Percentiles rank a stretch among this genome's conserved stretches.
These are phyloP conservation scores for Cladopsammia gracilis DNA, from an alignment of 64 coral and sea anemone genomes.

Conservation along the genomic window DNA sequence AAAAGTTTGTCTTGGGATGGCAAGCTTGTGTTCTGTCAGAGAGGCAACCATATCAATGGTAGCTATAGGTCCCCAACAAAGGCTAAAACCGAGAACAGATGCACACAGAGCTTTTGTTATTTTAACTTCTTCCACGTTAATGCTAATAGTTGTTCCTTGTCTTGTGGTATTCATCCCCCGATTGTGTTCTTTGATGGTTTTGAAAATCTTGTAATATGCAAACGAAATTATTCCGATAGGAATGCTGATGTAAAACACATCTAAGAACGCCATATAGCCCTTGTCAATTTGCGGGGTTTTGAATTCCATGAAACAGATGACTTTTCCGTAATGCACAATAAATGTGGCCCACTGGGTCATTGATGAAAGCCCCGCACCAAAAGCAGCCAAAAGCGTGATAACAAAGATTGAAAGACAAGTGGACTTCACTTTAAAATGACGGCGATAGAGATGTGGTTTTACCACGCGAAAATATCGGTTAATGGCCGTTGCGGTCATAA, in stretches of 20 bases:
- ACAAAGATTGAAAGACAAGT: slow-evolving; percentile 13
- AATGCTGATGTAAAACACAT: slow-evolving; percentile 36
- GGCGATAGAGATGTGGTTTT: slow-evolving; percentile 36
- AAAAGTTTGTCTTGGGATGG: slow-evolving; percentile 35
- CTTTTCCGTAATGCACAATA: slow-evolving; percentile 69
- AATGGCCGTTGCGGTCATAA: slow-evolving; percentile 75
- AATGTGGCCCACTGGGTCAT: slow-evolving; percentile 22
- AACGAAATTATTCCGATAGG: slow-evolving; percentile 60
- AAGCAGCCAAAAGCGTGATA: slow-evolving; percentile 21
- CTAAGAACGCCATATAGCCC: slow-evolving; percentile 58
- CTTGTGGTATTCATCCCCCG: background rate
- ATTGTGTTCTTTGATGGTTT: slow-evolving; percentile 47
- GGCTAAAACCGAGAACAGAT: slow-evolving; percentile 56
- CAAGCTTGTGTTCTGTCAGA: slow-evolving; percentile 6
- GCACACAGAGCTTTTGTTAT: slow-evolving; percentile 68
- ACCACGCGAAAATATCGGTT: slow-evolving; percentile 80
- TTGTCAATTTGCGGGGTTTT: slow-evolving; percentile 16
- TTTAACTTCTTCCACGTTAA: slow-evolving; percentile 67
- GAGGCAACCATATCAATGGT: slow-evolving; percentile 66
- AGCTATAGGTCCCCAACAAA: slow-evolving; percentile 74
- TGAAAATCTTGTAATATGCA: slow-evolving; percentile 68
- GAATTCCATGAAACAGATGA: slow-evolving; percentile 63
- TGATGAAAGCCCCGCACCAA: slow-evolving; percentile 49
- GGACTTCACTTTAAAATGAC: slow-evolving; percentile 48
- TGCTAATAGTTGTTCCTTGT: background rate